phyloP scores from a whole-genome alignment of 2,797 vertebrate species.

The Pachyuromys duprasi region DNA sequence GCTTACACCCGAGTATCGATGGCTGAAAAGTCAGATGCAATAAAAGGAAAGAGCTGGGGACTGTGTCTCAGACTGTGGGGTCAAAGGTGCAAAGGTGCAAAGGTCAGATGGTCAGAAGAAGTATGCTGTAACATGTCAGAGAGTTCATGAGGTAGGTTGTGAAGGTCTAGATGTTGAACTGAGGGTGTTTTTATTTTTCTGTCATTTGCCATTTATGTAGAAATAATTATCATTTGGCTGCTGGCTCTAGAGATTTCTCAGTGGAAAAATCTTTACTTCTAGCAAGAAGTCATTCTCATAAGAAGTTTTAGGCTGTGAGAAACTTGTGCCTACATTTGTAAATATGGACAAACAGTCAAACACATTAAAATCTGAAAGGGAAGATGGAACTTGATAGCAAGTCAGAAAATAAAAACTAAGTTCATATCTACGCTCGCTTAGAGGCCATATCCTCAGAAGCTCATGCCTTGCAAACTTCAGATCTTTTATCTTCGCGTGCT shows the following conservation, averaged over 20 bases:
- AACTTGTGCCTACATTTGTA: constrained; percentile 23
- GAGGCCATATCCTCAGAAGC: constrained; percentile 3
- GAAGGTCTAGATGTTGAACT: not conserved
- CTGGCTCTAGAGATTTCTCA: constrained; percentile 55
- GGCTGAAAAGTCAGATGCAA: not conserved
- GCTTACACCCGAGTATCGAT: not conserved
- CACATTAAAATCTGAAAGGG: constrained; percentile 36
- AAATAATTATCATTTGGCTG: constrained; percentile 37
- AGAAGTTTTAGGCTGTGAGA: constrained; percentile 45
- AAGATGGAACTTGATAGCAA: constrained; percentile 54
- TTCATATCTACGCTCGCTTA: not conserved
- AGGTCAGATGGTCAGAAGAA: not conserved
- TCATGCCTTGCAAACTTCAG: constrained; percentile 38
- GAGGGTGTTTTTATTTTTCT: not conserved
- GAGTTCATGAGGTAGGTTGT: not conserved
- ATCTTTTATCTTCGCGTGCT: constrained; percentile 60
- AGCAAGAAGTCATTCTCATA: constrained; percentile 36
- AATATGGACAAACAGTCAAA: constrained; percentile 32
- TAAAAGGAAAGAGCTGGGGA: not conserved
- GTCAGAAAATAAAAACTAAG: constrained; percentile 35
- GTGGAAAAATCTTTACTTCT: constrained; percentile 45
- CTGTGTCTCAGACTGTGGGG: not conserved
- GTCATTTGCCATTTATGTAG: not conserved
- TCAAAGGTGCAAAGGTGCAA: not conserved
- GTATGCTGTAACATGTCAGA: not conserved